Percentiles rank a stretch among this genome's conserved stretches.
These are phyloP conservation scores for Pyrochroa serraticornis DNA, from an alignment of 2,888 invertebrate genomes.

Conservation along the genomic window DNA sequence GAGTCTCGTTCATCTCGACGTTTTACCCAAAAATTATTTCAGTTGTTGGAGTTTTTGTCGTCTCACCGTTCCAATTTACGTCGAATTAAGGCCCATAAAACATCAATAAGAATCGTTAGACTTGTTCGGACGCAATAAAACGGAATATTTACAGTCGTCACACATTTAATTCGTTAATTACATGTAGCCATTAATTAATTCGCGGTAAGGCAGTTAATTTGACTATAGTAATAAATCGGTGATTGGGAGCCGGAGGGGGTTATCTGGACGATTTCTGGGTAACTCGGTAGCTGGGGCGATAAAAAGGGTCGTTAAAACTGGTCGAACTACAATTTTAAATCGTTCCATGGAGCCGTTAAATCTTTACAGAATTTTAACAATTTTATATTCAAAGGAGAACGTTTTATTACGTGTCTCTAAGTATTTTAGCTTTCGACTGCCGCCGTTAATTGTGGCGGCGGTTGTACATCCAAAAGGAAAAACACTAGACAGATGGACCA, in stretches of 20 bases:
- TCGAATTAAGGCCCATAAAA: slow-evolving; percentile 33
- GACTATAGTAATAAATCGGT: slow-evolving; percentile 32
- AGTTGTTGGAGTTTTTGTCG: slow-evolving; percentile 1
- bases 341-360: slow-evolving; percentile 30
- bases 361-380: slow-evolving; percentile 33
- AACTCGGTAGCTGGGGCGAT: slow-evolving; percentile 39
- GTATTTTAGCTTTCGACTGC: slow-evolving; percentile 17
- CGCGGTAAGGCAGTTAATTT: slow-evolving; percentile 46
- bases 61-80: slow-evolving; percentile 32
- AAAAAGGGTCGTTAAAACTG: slow-evolving; percentile 37
- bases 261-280: slow-evolving; percentile 33
- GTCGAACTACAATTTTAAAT: slow-evolving; percentile 35
- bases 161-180: slow-evolving; percentile 44
- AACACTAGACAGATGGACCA: too few relatives aligned
- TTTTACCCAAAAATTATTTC: slow-evolving; percentile 1
- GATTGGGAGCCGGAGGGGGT: slow-evolving; percentile 1
- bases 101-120: slow-evolving; percentile 34
- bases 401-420: slow-evolving; percentile 37
- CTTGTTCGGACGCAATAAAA: slow-evolving; percentile 32
- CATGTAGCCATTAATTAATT: slow-evolving; percentile 47
- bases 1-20: not conserved
- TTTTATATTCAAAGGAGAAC: slow-evolving; percentile 30
- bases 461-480: not conserved
- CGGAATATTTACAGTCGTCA: slow-evolving; percentile 28
- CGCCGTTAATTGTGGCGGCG: slow-evolving; percentile 7